phyloP scores from a whole-genome alignment of 2,888 invertebrate genomes.

The Trisateles emortualis region DNA sequence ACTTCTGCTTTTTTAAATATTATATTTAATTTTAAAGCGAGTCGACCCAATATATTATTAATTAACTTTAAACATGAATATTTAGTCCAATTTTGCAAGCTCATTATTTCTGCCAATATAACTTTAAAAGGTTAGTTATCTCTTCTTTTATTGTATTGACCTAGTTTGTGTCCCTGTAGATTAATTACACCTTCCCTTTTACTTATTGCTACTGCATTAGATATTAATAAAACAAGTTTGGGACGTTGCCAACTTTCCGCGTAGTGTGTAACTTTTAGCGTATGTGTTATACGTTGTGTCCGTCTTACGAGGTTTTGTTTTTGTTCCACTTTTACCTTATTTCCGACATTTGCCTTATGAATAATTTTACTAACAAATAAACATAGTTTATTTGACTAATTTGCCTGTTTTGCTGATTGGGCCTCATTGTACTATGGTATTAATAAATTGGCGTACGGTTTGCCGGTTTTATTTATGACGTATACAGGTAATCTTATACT shows the following conservation, averaged over 20 bases:
- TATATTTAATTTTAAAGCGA: too few relatives aligned
- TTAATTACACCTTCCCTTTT: conserved; percentile 68
- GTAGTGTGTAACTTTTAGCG: conserved; percentile 35
- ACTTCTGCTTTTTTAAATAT: too few relatives aligned
- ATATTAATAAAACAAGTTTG: conserved; percentile 67
- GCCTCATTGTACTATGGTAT: background rate
- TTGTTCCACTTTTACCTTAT: conserved; percentile 25
- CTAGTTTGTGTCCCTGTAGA: conserved; percentile 62
- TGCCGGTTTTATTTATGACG: too few relatives aligned
- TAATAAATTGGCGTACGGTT: too few relatives aligned
- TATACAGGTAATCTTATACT: too few relatives aligned
- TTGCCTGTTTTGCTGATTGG: background rate
- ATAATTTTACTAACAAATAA: background rate
- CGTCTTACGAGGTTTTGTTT: conserved; percentile 33
- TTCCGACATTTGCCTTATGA: conserved; percentile 11
- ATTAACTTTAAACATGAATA: too few relatives aligned
- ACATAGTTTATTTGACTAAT: background rate
- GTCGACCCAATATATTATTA: too few relatives aligned
- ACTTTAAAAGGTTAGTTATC: conserved; percentile 54
- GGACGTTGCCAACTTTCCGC: conserved; percentile 60
- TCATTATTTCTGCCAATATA: conserved; percentile 45
- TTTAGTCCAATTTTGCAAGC: too few relatives aligned
- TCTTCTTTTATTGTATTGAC: conserved; percentile 64
- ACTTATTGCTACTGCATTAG: conserved; percentile 61
- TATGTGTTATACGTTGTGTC: conserved; percentile 39